A percentile compares a stretch with the other conserved stretches of the same genome.
Conservation (phyloP, 2,113 vertebrate genomes). For the Hipposideros armiger region DNA sequence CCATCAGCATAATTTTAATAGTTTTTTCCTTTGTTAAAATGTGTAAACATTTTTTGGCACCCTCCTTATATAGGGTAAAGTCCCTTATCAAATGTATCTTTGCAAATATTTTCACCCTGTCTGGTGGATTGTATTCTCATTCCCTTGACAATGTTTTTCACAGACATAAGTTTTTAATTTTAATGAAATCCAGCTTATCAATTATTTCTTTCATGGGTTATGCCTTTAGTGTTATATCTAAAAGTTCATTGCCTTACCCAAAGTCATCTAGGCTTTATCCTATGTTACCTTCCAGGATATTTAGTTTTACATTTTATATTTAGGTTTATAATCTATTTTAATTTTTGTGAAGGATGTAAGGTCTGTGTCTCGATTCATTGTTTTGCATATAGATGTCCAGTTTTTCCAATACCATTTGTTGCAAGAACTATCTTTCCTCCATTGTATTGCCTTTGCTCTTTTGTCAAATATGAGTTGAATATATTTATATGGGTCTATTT, state of each 20-base stretch:
- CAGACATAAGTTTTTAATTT: constrained; percentile 15
- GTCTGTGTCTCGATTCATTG: background rate
- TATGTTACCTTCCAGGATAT: background rate
- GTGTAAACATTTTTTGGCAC: too few relatives aligned
- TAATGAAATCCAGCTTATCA: background rate
- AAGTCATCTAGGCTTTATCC: constrained; percentile 2
- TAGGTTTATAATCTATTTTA: background rate
- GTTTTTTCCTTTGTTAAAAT: too few relatives aligned
- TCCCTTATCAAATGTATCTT: background rate
- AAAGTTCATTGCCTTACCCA: background rate
- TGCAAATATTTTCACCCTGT: background rate
- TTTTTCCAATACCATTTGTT: background rate
- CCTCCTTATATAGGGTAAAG: background rate
- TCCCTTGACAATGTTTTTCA: background rate
- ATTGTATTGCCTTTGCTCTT: background rate
- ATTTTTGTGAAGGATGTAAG: background rate
- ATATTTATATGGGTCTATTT: background rate
- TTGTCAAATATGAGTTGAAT: background rate
- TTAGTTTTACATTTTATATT: background rate
- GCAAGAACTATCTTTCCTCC: background rate
- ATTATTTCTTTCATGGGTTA: constrained; percentile 16
- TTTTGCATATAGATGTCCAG: background rate
- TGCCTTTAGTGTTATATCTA: background rate
- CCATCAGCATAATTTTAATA: too few relatives aligned
- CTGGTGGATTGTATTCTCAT: background rate